phyloP scores from a whole-genome alignment of 2,888 invertebrate genomes.

The Proisotoma minuta region DNA sequence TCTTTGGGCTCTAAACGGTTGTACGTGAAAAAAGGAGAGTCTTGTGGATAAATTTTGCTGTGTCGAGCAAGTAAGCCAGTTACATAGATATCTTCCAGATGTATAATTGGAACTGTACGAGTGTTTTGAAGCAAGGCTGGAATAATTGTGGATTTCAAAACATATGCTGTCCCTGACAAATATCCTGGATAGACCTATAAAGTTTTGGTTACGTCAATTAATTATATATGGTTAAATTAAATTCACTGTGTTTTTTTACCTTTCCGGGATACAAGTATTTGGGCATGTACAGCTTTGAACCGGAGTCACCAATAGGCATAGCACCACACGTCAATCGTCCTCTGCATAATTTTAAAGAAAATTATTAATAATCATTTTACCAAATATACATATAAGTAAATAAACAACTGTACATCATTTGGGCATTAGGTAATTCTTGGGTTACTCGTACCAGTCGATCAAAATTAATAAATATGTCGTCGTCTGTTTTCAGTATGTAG shows the following conservation, averaged over 20 bases:
- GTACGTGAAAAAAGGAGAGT: constrained; percentile 46
- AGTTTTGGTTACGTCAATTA: too few relatives aligned
- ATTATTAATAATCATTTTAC: not conserved
- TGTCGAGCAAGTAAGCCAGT: constrained; percentile 48
- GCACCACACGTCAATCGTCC: constrained; percentile 76
- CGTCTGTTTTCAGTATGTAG: constrained; percentile 78
- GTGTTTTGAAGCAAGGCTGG: constrained; percentile 63
- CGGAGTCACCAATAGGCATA: constrained; percentile 66
- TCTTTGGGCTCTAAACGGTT: constrained; percentile 42
- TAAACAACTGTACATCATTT: constrained; percentile 37
- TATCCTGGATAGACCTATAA: constrained; percentile 77
- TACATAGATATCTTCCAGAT: constrained; percentile 52
- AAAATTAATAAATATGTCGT: constrained; percentile 79
- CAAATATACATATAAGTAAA: not conserved
- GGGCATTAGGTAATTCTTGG: constrained; percentile 40
- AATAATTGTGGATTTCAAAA: constrained; percentile 66
- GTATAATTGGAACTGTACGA: constrained; percentile 64
- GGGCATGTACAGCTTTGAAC: constrained; percentile 76
- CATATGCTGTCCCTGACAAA: constrained; percentile 75
- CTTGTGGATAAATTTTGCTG: constrained; percentile 41
- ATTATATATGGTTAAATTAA: too few relatives aligned
- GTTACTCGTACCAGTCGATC: constrained; percentile 51
- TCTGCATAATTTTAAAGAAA: constrained; percentile 15
- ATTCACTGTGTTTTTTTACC: too few relatives aligned
- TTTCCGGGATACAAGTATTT: constrained; percentile 68